Base-by-base conservation (phyloP, 2,888 invertebrate species). In the Harpagoxenus sublaevis region DNA sequence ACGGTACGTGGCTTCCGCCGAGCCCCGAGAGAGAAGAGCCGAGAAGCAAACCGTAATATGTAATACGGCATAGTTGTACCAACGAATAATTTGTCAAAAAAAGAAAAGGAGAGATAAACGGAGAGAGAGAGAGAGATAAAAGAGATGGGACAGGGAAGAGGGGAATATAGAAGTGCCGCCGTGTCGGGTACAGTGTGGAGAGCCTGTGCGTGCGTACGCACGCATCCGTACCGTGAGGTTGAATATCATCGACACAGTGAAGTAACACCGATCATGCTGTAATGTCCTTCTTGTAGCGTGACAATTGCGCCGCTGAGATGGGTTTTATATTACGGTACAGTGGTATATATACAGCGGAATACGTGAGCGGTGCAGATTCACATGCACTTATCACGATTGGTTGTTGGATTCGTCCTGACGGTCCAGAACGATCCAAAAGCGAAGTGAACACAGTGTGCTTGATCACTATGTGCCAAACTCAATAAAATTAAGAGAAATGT, bases 11-110 rank as follows among this genome's bases (percentile, higher is more conserved):
- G 94, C 94, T 94, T 93, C 95, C 95, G 95, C 95, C 95, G 95
- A 95, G 95, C 95, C 95, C 95, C 95, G 94, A 95, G 95, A 79
- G 71, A 95, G 93, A 92, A 95, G 94, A 94, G 94, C 95, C 95
- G 93, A 94, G 93, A 94, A 95, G 94, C 95, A 94, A 93, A 94
- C 93, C 85, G 86, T 86, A 23, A 23, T 23, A 35, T 6, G 35
- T 35, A 35, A 35, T 35, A 87, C 78, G 83, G 82, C 77, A 91
- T 71, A 81, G 48, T 86, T 57, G 42, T 70, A 75, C 77, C 74
- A 87, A 53, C 75, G 70, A 84, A 68, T 51, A 65, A 73, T 35
- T 65, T 48, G 60, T 63, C 42, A 42, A 86, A 74, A 75, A 55
- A 77, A 48, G 35, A 75, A 85, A 53, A 86, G 68, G 75, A 86